Conservation (phyloP, 2,113 vertebrate species). For the Rallus limicola region DNA sequence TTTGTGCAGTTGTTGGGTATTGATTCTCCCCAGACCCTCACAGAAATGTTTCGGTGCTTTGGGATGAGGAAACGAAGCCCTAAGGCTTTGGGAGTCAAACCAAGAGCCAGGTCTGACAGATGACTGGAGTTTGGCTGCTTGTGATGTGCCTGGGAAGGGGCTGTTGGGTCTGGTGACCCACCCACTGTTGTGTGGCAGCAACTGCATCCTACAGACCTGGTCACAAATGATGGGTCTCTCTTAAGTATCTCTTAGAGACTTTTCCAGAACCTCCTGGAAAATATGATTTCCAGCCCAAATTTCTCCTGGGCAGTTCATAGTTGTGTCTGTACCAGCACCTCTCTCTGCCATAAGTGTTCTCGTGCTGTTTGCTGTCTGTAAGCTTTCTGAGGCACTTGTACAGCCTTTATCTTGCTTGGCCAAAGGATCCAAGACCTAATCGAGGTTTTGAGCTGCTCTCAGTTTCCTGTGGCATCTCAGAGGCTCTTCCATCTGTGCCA, state of each 20-base stretch:
- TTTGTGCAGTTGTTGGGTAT: background rate
- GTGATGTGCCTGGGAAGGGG: rapidly evolving
- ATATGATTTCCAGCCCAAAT: background rate
- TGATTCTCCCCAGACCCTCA: background rate
- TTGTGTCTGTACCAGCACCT: background rate
- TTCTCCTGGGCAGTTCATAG: background rate
- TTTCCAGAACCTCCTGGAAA: background rate
- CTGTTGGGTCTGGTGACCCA: rapidly evolving
- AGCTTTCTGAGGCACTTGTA: background rate
- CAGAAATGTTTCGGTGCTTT: background rate
- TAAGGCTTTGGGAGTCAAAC: background rate
- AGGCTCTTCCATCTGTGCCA: background rate
- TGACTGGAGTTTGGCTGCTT: background rate
- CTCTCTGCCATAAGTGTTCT: background rate
- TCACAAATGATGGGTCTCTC: background rate
- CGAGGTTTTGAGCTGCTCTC: too few relatives aligned
- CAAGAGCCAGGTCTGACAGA: background rate
- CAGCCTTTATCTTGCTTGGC: background rate
- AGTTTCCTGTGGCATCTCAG: background rate
- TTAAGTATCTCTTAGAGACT: background rate
- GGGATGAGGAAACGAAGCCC: background rate
- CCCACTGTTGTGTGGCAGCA: background rate
- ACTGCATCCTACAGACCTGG: background rate
- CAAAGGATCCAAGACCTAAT: background rate
- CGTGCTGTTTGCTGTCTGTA: background rate